Evolutionary conservation across 1,140 invertebrate genomes (phyloP).

Genomic region (Zeugodacus cucurbitae): DNA sequence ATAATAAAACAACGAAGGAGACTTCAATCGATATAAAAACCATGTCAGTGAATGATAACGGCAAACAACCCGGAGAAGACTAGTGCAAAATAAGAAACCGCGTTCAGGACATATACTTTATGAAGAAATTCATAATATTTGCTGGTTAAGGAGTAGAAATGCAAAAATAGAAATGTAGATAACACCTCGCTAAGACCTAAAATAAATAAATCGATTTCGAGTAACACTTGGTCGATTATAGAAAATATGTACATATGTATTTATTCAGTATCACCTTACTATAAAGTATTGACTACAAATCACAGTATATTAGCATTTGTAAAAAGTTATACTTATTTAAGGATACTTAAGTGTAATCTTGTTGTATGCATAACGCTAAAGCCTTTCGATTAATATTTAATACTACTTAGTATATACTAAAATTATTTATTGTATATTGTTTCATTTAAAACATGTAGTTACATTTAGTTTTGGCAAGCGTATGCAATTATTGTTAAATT

Average conservation of each 20-base stretch:
- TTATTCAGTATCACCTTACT: background rate
- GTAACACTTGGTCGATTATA: background rate
- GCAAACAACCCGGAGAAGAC: no score
- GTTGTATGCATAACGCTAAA: background rate
- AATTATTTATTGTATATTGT: conserved; percentile 20
- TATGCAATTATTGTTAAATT: background rate
- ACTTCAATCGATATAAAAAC: no score
- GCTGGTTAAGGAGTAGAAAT: no score
- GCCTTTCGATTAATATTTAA: background rate
- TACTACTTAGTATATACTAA: background rate
- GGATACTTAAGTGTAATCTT: background rate
- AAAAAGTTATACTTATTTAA: background rate
- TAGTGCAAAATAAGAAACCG: no score
- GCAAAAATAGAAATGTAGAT: no score
- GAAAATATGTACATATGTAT: background rate
- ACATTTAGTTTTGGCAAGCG: conserved; percentile 22
- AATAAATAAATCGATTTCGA: no score
- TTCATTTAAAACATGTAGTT: background rate
- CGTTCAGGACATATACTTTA: no score
- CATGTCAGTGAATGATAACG: no score
- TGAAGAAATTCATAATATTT: no score
- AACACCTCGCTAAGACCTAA: no score
- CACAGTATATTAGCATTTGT: conserved; percentile 32
- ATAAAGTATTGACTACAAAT: conserved; percentile 37
- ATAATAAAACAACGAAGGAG: no score